Evolutionary conservation across 2,113 vertebrate genomes (phyloP).

Genomic region (Neotoma lepida): DNA sequence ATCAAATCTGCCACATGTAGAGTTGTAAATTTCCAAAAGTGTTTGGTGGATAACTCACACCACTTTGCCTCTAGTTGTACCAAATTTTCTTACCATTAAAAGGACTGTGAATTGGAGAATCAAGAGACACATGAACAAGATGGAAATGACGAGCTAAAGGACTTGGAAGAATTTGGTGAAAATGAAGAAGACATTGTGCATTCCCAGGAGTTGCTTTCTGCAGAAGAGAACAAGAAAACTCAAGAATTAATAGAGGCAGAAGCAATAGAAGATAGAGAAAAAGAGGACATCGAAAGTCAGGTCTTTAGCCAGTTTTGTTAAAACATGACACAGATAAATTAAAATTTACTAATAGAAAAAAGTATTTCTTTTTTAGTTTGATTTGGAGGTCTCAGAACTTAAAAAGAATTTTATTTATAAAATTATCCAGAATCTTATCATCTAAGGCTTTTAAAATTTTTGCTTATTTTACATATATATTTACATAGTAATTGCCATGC

Average conservation of each 20-base stretch:
- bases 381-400: constrained; percentile 56
- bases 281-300: constrained; percentile 86
- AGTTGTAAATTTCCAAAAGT: constrained; percentile 61
- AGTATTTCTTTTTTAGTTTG: constrained; percentile 36
- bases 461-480: constrained; percentile 42
- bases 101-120: constrained; percentile 88
- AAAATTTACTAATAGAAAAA: constrained; percentile 61
- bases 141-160: constrained; percentile 87
- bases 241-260: constrained; percentile 80
- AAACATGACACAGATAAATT: constrained; percentile 59
- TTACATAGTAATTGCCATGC: background rate
- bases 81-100: constrained; percentile 84
- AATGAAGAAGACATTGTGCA: constrained; percentile 85
- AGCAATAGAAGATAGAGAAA: constrained; percentile 84
- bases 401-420: constrained; percentile 39
- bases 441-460: constrained; percentile 51
- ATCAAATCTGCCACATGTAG: constrained; percentile 46
- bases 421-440: constrained; percentile 37
- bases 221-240: constrained; percentile 83
- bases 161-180: constrained; percentile 86
- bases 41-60: constrained; percentile 58
- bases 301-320: constrained; percentile 79
- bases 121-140: constrained; percentile 89
- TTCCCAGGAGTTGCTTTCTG: constrained; percentile 81
- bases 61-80: constrained; percentile 69